Percentiles rank a stretch among this genome's conserved stretches.
Evolutionary conservation across 2,113 vertebrate genomes (phyloP).

Genomic region (Syngnathus typhle): DNA sequence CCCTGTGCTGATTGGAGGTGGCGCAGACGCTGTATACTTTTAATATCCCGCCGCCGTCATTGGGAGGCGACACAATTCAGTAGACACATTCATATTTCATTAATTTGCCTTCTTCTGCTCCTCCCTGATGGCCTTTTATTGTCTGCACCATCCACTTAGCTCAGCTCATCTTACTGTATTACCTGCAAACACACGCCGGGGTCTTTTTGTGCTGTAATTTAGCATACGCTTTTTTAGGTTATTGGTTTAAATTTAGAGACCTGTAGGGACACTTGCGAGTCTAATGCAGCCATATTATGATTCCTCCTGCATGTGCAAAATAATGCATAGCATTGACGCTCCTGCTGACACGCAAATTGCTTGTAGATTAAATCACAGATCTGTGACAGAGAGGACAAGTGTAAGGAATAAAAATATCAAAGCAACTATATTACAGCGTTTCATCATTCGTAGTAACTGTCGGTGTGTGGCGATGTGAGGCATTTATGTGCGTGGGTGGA

Average conservation of each 20-base stretch:
- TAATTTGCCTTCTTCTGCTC: constrained; percentile 47
- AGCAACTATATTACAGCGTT: constrained; percentile 14
- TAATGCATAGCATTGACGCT: constrained; percentile 3
- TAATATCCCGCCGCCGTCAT: constrained; percentile 34
- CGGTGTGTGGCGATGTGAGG: constrained; percentile 1
- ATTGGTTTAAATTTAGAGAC: constrained; percentile 32
- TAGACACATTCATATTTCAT: constrained; percentile 68
- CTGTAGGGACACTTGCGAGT: constrained; percentile 14
- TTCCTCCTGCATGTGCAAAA: constrained; percentile 5
- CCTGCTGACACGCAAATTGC: constrained; percentile 6
- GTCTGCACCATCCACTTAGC: constrained; percentile 53
- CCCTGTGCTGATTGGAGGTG: constrained; percentile 53
- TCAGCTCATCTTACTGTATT: constrained; percentile 37
- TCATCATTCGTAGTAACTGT: constrained; percentile 10
- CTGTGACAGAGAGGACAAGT: not conserved
- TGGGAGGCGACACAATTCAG: constrained; percentile 42
- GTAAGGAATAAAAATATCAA: constrained; percentile 2
- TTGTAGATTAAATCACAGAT: constrained; percentile 17
- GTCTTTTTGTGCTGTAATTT: constrained; percentile 31
- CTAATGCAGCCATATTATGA: constrained; percentile 24
- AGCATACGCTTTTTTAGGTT: constrained; percentile 11
- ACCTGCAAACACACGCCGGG: constrained; percentile 41
- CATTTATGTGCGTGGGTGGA: constrained; percentile 16
- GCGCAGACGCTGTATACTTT: constrained; percentile 38
- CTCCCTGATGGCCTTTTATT: constrained; percentile 47